phyloP scores from a whole-genome alignment of 2,113 vertebrate genomes.

The Trogon melanurus region DNA sequence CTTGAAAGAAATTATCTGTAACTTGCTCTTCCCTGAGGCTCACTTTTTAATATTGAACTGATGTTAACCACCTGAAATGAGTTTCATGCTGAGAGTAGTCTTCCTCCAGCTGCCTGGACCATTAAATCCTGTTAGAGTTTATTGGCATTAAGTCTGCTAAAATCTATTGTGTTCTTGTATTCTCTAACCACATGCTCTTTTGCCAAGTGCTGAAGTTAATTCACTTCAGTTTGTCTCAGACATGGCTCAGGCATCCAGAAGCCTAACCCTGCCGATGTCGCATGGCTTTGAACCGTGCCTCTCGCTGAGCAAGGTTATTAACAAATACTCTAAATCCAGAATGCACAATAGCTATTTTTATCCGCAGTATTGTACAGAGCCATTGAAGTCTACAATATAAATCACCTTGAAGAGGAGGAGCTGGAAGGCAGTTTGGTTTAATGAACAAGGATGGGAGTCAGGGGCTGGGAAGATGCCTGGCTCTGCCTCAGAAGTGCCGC shows the following conservation, averaged over 20 bases:
- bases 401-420: background rate
- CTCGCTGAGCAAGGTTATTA: background rate
- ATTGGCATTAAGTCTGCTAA: background rate
- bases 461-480: background rate
- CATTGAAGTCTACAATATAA: background rate
- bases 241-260: background rate
- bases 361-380: background rate
- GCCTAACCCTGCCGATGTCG: background rate
- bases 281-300: background rate
- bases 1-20: background rate
- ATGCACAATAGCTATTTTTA: background rate
- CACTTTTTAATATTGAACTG: background rate
- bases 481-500: background rate
- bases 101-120: background rate
- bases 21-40: background rate
- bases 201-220: background rate
- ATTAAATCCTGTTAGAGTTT: conserved; percentile 5
- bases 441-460: background rate
- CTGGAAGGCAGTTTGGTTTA: background rate
- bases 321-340: background rate
- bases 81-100: background rate
- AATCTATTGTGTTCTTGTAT: background rate
- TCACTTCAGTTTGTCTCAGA: background rate
- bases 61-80: background rate
- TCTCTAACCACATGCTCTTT: background rate